Base-by-base conservation (phyloP, 2,888 invertebrate species). In the Sminthurides aquaticus region DNA sequence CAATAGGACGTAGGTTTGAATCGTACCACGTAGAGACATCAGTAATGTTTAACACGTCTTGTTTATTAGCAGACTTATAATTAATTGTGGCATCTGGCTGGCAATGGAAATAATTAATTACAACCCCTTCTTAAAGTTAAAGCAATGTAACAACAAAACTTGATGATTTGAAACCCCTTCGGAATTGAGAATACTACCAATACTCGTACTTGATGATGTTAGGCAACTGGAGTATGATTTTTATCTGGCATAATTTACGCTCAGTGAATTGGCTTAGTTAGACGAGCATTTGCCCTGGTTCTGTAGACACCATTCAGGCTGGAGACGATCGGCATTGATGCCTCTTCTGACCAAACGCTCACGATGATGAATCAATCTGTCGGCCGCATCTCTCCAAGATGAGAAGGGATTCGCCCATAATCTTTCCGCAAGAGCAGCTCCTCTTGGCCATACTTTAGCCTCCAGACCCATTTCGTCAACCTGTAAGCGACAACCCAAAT, bases 301-400 rank as follows among this genome's bases (percentile, higher is more conserved):
- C 76, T 90, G 90, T 71, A 85, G 80, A 76, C 92, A 92, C 91
- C 91, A 92, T 77, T 89, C 85, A 0, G 92, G 92, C 77, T 91
- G 84, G 60, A 92, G 77, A 18, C 86, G 83, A 74, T 92, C 91
- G 0, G 91, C 85, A n/a, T 82, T 78, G 60, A 90, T 81, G 26
- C 87, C 87, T 75, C 85, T 82, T 63, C 81, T 78, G 0, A 88
- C 83, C 58, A 91, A 79, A 60, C 90, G 83, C 74, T 90, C 86
- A n/a, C 91, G 85, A 64, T 86, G 83, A 64, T 84, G 81, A 54
- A 90, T 80, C 80, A 90, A 84, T 60, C 91, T 82, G 15, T 83
- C 79, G 78, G 90, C 89, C 0, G 91, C 91, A 15, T 82, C 80
- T 43, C 78, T 78, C 89, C 90, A 90, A 25, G 78, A 76, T 20